Conservation (phyloP, 2,888 invertebrate species). For the Helicoverpa assulta region DNA sequence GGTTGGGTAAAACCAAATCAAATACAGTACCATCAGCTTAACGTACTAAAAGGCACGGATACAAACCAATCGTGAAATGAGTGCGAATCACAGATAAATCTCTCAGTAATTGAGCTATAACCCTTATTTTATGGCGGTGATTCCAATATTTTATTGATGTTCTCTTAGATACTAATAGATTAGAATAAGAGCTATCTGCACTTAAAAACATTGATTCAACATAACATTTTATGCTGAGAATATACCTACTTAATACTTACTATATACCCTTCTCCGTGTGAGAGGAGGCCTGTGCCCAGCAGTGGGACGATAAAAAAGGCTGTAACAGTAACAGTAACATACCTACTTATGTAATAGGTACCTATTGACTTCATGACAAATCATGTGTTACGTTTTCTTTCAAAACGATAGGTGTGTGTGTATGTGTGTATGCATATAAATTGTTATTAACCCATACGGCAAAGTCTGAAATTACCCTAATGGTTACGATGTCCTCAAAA, state of each 20-base stretch:
- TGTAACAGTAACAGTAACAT: too few species aligned
- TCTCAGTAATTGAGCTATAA: not conserved
- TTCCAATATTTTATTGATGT: constrained; percentile 1
- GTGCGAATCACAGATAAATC: not conserved
- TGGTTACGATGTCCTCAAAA: not conserved
- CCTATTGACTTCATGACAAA: too few species aligned
- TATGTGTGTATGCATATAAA: too few species aligned
- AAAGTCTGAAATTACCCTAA: not conserved
- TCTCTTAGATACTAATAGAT: constrained; percentile 2
- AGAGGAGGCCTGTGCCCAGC: too few species aligned
- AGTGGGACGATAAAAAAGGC: too few species aligned
- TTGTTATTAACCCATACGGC: too few species aligned
- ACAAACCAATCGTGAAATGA: constrained; percentile 1
- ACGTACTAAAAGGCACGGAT: not conserved
- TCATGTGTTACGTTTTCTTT: too few species aligned
- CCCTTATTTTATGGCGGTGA: constrained; percentile 4
- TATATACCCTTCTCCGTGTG: too few species aligned
- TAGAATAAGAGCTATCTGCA: not conserved
- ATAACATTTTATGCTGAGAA: not conserved
- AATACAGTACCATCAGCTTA: not conserved
- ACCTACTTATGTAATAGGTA: too few species aligned
- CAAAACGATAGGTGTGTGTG: too few species aligned
- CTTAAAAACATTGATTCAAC: not conserved
- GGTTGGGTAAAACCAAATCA: not conserved
- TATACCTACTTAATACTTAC: too few species aligned